Percentiles rank a stretch among this genome's conserved stretches.
These are phyloP conservation scores for Chrysochloris asiatica DNA, from an alignment of 2,113 vertebrate genomes.

Conservation along the genomic window DNA sequence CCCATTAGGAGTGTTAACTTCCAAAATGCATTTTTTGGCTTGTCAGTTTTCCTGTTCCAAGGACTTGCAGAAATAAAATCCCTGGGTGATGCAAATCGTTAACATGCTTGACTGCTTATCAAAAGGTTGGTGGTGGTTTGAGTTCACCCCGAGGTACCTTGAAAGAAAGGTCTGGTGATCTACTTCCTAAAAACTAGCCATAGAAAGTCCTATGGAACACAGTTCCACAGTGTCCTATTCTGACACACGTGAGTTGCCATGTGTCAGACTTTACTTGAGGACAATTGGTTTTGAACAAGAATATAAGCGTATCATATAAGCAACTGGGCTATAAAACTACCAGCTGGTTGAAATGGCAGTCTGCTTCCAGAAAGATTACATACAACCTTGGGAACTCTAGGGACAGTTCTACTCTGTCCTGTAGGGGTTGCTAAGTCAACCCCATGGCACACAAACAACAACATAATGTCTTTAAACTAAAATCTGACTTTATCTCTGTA, in stretches of 20 bases:
- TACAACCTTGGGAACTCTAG: not conserved
- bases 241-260: not conserved
- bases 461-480: constrained; percentile 13
- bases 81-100: not conserved
- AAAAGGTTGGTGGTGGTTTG: not conserved
- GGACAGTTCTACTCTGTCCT: not conserved
- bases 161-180: not conserved
- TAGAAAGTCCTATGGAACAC: not conserved
- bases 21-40: not conserved
- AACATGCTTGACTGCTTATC: not conserved
- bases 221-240: not conserved
- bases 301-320: not conserved
- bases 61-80: not conserved
- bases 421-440: not conserved
- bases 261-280: not conserved
- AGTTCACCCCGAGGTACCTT: not conserved
- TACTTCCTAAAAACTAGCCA: not conserved
- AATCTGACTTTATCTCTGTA: constrained; percentile 13
- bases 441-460: not conserved
- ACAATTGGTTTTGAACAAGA: not conserved
- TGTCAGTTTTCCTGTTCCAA: constrained; percentile 4
- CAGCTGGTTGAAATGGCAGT: not conserved
- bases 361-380: not conserved
- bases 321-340: not conserved
- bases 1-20: not conserved